Evolutionary conservation across 2,113 vertebrate genomes (phyloP), one percentile per base, ranked within the genome.

Genomic region (Strix aluco): DNA sequence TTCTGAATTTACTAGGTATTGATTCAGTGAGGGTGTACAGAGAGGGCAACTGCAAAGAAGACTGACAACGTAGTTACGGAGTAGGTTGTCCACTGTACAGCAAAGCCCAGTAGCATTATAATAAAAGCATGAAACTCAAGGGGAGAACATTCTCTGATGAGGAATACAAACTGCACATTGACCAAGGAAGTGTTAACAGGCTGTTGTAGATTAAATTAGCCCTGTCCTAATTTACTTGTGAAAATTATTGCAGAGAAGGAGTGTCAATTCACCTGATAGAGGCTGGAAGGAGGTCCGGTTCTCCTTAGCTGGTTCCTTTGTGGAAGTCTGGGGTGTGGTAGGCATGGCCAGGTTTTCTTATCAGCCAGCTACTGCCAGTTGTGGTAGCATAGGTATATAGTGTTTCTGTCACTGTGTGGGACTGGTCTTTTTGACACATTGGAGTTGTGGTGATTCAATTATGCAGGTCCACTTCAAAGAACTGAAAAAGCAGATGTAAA

Each of bases 1-100:
- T 47, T 87, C n/a, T 30, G 34, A 46, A 61, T 83, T 25, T 20
- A 9, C 7, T 40, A 52, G n/a, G 26, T 51, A 10, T 54, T 59
- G 27, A 65, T 63, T 89, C 47, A 75, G 10, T 10, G 7, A 26
- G 16, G 9, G 13, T 40, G 9, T n/a, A 62, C n/a, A 82, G 38
- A 57, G 17, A 13, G 25, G 27, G 19, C 23, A 78, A 15, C 3
- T 17, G 36, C 42, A 36, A 34, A 58, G 22, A n/a, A 23, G 63
- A 10, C 25, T 65, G 61, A 14, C 0, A 0, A 19, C 46, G 30
- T 30, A 65, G 44, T 22, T 81, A 69, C 0, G 1, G 19, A 75
- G 19, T 19, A 86, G 32, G 5, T 15, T 81, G 11, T 23, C 49
- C 63, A 63, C 32, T 2, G 1, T 6, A n/a, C 16, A 58, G 21